A percentile compares a stretch with the other conserved stretches of the same genome.
Conservation (phyloP, 2,888 invertebrate genomes). For the Eupithecia subumbrata region DNA sequence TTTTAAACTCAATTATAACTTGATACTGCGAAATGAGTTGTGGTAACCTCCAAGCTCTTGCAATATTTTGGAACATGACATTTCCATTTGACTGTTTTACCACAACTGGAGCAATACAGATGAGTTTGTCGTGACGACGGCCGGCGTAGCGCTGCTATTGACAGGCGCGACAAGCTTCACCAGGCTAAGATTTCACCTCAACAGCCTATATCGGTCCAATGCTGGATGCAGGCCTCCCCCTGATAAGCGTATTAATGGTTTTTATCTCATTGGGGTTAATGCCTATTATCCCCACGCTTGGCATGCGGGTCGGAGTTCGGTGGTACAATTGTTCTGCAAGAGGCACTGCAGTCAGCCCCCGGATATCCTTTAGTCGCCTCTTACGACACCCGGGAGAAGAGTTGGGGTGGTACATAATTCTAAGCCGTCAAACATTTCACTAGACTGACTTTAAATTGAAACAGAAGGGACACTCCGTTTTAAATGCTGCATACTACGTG, state of each 20-base stretch:
- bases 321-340: too few relatives aligned
- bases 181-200: slow-evolving; percentile 18
- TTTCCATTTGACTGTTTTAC: slow-evolving; percentile 75
- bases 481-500: neutral
- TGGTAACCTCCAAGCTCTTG: slow-evolving; percentile 35
- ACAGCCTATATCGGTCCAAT: too few relatives aligned
- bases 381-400: too few relatives aligned
- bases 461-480: slow-evolving; percentile 3
- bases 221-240: too few relatives aligned
- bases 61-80: slow-evolving; percentile 67
- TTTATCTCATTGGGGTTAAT: too few relatives aligned
- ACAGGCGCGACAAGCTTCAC: slow-evolving; percentile 46
- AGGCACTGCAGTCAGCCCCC: too few relatives aligned
- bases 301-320: too few relatives aligned
- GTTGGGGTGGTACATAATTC: too few relatives aligned
- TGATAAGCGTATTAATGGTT: too few relatives aligned
- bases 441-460: slow-evolving; percentile 22
- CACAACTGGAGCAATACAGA: slow-evolving; percentile 48
- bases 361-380: too few relatives aligned
- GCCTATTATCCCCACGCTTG: too few relatives aligned
- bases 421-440: too few relatives aligned
- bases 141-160: slow-evolving; percentile 47
- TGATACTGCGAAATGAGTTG: slow-evolving; percentile 7
- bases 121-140: slow-evolving; percentile 49
- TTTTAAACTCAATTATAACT: slow-evolving; percentile 16